Base-by-base conservation (phyloP, 2,888 invertebrate genomes). In the Pristionchus entomophagus region DNA sequence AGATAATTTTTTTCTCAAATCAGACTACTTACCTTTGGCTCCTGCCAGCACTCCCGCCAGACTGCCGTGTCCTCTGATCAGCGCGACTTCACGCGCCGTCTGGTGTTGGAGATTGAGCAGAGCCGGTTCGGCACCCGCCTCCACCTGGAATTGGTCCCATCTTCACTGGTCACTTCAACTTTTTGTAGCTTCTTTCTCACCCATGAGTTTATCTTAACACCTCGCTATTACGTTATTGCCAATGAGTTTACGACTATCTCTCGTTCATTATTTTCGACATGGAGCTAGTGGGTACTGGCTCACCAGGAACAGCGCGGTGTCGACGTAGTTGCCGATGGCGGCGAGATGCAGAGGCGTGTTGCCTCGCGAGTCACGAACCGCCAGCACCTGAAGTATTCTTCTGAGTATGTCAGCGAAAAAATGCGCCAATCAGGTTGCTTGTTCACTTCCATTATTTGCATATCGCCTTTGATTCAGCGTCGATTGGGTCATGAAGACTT, bases 271-370 rank as follows among this genome's bases (percentile, higher is more conserved):
- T n/a, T n/a, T n/a, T n/a, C n/a, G n/a, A n/a, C n/a, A n/a, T n/a
- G n/a, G n/a, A n/a, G n/a, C n/a, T n/a, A n/a, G n/a, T n/a, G n/a
- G n/a, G n/a, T n/a, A n/a, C n/a, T 14, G 14, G 35, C 77, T 38
- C 56, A 91, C 91, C 87, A 93, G 86, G 62, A 88, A 91, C 4
- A 91, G 86, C 12, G 89, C 92, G 10, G 89, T 88, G 41, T 90
- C 88, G 5, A 89, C 49, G 83, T 91, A 92, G 84, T 91, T 91
- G 82, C 91, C 91, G 84, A 92, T 89, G 1, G 91, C 90, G 2
- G 93, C 91, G 53, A 93, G 86, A 87, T 93, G 92, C n/a, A 93
- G 89, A 8, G 92, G 91, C 4, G 93, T 91, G 81, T 93, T 93
- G 22, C 93, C 93, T 10, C 92, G 88, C 10, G 88, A 84, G 78